Evolutionary conservation across 2,113 vertebrate genomes (phyloP).

Genomic region (Nannobrachium achirus): DNA sequence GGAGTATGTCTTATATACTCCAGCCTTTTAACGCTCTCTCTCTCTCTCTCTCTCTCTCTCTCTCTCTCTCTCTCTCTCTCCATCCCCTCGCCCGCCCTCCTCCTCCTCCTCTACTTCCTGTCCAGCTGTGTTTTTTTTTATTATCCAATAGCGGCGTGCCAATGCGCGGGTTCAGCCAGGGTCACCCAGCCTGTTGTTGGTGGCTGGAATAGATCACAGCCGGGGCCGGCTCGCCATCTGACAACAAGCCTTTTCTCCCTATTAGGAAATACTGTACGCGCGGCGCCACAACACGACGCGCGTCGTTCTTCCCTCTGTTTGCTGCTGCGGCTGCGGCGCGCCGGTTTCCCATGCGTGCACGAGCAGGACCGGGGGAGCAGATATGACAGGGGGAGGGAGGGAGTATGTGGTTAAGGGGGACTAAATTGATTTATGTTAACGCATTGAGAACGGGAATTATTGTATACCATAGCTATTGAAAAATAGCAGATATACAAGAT

Average conservation of each 20-base stretch:
- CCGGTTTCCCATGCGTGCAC: no score
- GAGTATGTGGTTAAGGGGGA: no score
- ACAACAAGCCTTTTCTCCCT: constrained; percentile 40
- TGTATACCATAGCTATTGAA: no score
- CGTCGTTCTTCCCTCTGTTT: no score
- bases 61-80: constrained; percentile 5
- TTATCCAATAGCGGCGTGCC: constrained; percentile 56
- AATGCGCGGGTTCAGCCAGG: constrained; percentile 61
- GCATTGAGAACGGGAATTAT: no score
- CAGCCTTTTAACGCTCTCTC: constrained; percentile 9
- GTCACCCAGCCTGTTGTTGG: constrained; percentile 44
- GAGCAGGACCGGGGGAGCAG: no score
- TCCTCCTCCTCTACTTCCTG: constrained; percentile 55
- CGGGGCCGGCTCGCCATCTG: constrained; percentile 31
- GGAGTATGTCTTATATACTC: constrained; percentile 37
- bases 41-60: constrained; percentile 23
- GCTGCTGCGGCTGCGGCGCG: no score
- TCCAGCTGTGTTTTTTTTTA: constrained; percentile 44
- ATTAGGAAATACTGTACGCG: constrained; percentile 57
- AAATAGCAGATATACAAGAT: no score
- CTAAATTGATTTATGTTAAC: no score
- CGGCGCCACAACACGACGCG: no score
- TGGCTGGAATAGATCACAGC: constrained; percentile 61
- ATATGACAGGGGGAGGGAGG: no score
- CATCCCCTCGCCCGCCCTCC: constrained; percentile 14